Evolutionary conservation across 2,888 invertebrate genomes (phyloP), one percentile per base, ranked within the genome.

Genomic region (Molanna angustata): DNA sequence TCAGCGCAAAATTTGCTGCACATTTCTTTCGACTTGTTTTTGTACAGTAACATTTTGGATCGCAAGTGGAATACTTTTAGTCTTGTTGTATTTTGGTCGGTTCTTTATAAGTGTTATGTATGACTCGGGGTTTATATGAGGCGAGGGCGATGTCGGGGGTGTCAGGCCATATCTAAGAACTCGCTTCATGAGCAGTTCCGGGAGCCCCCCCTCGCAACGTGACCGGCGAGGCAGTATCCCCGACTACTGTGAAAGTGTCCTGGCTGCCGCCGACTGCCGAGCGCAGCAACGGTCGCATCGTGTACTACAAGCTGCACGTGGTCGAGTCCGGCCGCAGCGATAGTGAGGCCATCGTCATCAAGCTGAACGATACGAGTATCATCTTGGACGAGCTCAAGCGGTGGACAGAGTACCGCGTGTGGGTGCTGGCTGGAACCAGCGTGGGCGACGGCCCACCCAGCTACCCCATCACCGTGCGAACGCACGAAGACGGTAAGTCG

Each of bases 401-500:
- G 60, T 97, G 94, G 94, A 95, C 95, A 56, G 88, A 92, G 73
- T 98, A 98, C 82, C 87, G 93, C 72, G 88, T 98, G 67, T 94
- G 94, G 94, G 91, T 97, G 67, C 80, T 94, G 64, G 97, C 97
- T 61, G 94, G 94, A 67, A 98, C 97, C 65, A 88, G 87, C 66
- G 93, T 96, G 63, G 98, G 98, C 68, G 94, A 95, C 75, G 97
- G 98, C 60, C 97, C 91, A 60, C 84, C 88, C 66, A 94, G 94
- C 64, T 88, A 88, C 74, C 93, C 94, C 60, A 88, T 95, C 80
- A 85, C 86, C 67, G 88, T 94, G 66, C 88, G 89, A 80, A 97
- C 97, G 63, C 91, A 92, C 71, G 97, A 97, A 88, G 96, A 95
- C 86, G 97, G 98, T 98, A 95, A 88, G 95, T 90, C 70, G n/a